Evolutionary conservation across 2,113 vertebrate genomes (phyloP).

Genomic region (Pollachius pollachius): DNA sequence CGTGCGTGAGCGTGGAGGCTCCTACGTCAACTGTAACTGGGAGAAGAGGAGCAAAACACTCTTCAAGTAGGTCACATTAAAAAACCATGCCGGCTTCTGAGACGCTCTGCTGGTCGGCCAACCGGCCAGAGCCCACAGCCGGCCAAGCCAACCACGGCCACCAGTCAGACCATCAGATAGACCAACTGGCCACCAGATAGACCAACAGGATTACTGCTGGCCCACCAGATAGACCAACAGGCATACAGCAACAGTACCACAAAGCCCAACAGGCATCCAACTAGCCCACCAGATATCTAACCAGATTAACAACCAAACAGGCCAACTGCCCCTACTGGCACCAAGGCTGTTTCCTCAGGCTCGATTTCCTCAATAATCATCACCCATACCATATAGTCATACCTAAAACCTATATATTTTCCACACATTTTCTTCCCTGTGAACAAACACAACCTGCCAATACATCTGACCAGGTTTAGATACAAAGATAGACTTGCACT

Average conservation of each 20-base stretch:
- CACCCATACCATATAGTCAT: too few relatives aligned
- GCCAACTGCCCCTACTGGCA: too few relatives aligned
- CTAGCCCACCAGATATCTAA: neutral
- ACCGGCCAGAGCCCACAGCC: neutral
- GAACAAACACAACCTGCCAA: too few relatives aligned
- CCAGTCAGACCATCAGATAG: constrained; percentile 23
- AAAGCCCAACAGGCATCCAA: neutral
- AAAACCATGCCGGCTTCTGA: constrained; percentile 51
- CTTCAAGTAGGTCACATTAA: constrained; percentile 76
- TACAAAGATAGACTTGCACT: too few relatives aligned
- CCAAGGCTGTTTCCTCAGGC: too few relatives aligned
- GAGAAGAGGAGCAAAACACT: constrained; percentile 55
- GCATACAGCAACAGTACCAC: neutral
- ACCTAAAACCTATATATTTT: too few relatives aligned
- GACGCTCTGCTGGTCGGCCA: neutral
- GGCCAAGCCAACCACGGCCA: neutral
- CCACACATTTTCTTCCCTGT: too few relatives aligned
- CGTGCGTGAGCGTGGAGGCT: constrained; percentile 44
- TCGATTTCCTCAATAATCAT: too few relatives aligned
- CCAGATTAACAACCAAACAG: too few relatives aligned
- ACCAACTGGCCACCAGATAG: constrained; percentile 40
- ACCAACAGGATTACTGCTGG: constrained; percentile 44
- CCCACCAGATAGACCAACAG: constrained; percentile 12
- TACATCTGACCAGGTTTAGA: too few relatives aligned
- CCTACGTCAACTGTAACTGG: constrained; percentile 75